Conservation (phyloP, 2,888 invertebrate species). For the Cylindroiulus punctatus region DNA sequence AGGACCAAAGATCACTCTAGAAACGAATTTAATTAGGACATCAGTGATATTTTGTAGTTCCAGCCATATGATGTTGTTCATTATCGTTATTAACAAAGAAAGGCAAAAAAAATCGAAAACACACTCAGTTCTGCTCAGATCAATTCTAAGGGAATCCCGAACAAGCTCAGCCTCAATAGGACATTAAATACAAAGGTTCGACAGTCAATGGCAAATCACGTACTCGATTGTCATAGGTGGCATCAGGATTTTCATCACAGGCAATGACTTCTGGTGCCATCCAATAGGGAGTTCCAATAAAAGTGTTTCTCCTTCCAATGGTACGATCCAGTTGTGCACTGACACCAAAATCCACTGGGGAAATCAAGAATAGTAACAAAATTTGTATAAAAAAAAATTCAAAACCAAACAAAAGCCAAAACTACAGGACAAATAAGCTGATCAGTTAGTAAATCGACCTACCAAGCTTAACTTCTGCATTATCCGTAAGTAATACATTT, state of each 20-base stretch:
- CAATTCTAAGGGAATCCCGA: too few species aligned
- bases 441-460: conserved; percentile 62
- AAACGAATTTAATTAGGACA: conserved; percentile 53
- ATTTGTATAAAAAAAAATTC: neutral
- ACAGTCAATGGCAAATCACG: neutral
- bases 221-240: conserved; percentile 93
- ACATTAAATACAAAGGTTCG: neutral
- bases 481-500: conserved; percentile 98
- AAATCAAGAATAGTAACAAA: neutral
- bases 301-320: conserved; percentile 97
- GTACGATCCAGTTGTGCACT: conserved; percentile 99
- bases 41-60: too few species aligned
- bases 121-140: neutral
- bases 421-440: neutral
- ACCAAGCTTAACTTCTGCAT: conserved; percentile 99
- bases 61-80: too few species aligned
- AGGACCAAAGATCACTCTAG: conserved; percentile 72
- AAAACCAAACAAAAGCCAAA: neutral
- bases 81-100: too few species aligned
- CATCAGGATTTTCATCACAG: conserved; percentile 99
- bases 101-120: neutral
- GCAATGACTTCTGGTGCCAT: conserved; percentile 99
- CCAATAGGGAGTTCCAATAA: conserved; percentile 98
- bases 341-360: conserved; percentile 96
- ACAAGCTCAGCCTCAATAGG: too few species aligned